Percentiles rank a stretch among this genome's conserved stretches.
Conservation (phyloP, 2,113 vertebrate species). For the Stomatorhinus ivindoensis region DNA sequence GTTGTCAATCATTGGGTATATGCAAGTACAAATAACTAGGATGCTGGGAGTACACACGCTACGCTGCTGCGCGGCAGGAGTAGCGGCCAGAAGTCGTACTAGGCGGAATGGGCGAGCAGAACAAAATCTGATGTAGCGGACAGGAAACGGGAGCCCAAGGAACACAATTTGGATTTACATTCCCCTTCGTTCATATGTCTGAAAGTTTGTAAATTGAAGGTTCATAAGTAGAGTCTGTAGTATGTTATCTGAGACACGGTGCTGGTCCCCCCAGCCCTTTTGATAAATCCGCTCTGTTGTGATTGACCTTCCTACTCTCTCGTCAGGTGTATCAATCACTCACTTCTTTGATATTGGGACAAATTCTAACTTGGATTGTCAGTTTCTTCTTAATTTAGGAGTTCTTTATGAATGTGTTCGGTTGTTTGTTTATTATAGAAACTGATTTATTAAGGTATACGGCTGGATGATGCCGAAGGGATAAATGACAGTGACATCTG, state of each 20-base stretch:
- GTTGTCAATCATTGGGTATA: no score
- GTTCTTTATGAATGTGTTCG: neutral
- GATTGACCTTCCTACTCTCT: neutral
- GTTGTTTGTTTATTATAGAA: neutral
- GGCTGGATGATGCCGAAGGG: neutral
- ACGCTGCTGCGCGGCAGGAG: no score
- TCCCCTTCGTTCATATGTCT: no score
- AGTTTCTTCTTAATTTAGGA: neutral
- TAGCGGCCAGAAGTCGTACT: no score
- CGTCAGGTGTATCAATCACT: neutral
- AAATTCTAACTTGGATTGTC: neutral
- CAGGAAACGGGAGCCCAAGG: no score
- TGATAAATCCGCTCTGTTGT: neutral
- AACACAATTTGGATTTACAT: no score
- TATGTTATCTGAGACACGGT: neutral
- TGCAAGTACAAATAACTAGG: no score
- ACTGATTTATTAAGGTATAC: neutral
- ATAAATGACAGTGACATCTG: neutral
- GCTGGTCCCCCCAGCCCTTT: neutral
- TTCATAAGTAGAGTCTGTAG: neutral
- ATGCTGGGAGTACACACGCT: no score
- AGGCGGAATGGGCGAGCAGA: no score
- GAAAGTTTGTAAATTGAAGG: no score
- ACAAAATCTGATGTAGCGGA: no score
- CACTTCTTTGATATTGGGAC: neutral